Evolutionary conservation across 2,113 vertebrate genomes (phyloP).

Genomic region (Zeus faber): DNA sequence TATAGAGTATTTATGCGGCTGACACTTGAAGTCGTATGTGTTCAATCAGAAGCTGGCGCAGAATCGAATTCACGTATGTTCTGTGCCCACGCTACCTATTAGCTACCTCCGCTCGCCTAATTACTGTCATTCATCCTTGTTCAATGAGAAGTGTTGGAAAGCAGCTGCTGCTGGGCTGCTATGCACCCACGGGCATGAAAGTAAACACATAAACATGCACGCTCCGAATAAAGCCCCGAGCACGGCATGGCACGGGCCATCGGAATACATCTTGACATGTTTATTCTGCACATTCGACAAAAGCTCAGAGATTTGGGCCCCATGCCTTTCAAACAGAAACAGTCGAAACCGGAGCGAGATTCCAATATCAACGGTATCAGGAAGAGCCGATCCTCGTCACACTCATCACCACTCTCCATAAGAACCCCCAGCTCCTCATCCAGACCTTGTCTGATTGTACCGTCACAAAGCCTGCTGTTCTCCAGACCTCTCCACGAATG

Average conservation of each 20-base stretch:
- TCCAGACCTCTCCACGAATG: too few species aligned
- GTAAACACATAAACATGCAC: slow-evolving; percentile 8
- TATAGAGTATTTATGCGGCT: slow-evolving; percentile 61
- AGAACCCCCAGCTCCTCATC: too few species aligned
- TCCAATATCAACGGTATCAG: too few species aligned
- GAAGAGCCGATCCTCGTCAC: too few species aligned
- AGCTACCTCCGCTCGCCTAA: slow-evolving; percentile 62
- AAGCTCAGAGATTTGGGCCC: slow-evolving; percentile 12
- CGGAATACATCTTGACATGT: too few species aligned
- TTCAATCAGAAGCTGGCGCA: slow-evolving; percentile 57
- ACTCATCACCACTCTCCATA: too few species aligned
- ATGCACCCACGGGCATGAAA: slow-evolving; percentile 34
- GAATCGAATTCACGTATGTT: slow-evolving; percentile 57
- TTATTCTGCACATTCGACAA: too few species aligned
- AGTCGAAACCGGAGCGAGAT: not conserved
- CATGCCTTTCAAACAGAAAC: too few species aligned
- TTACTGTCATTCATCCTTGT: slow-evolving; percentile 74
- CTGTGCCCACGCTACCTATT: slow-evolving; percentile 58
- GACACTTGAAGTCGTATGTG: slow-evolving; percentile 53
- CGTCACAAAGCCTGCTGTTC: too few species aligned
- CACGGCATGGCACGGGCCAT: too few species aligned
- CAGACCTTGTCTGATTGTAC: too few species aligned
- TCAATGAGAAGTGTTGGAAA: slow-evolving; percentile 55
- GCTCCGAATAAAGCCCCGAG: too few species aligned
- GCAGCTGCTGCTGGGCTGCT: slow-evolving; percentile 44